These are phyloP conservation scores for Lampris megalopsis DNA, from an alignment of 2,113 vertebrate species.

Conservation along the genomic window DNA sequence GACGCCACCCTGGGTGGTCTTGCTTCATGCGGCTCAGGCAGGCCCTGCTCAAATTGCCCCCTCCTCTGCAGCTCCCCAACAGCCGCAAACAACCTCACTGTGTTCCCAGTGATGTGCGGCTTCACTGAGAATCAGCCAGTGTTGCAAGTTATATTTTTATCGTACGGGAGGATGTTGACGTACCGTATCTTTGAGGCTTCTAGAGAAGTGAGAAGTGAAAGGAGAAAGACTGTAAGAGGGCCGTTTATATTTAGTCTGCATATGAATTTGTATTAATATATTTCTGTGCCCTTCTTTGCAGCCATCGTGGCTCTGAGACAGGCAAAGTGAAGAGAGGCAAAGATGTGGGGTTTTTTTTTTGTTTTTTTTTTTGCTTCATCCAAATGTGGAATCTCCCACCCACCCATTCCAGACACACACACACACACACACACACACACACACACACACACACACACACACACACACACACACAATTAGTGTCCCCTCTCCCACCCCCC, in stretches of 20 bases:
- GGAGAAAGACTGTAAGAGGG: slow-evolving; percentile 53
- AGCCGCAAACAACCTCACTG: slow-evolving; percentile 76
- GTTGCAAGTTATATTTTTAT: slow-evolving; percentile 75
- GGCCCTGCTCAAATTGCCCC: slow-evolving; percentile 48
- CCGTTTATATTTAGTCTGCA: slow-evolving; percentile 60
- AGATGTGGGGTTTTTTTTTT: slow-evolving; percentile 1
- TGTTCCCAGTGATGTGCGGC: slow-evolving; percentile 74
- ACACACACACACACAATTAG: too few species aligned
- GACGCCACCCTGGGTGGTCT: slow-evolving; percentile 84
- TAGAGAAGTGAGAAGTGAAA: slow-evolving; percentile 59
- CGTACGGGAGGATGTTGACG: slow-evolving; percentile 68
- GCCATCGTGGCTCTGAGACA: slow-evolving; percentile 17
- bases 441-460: too few species aligned
- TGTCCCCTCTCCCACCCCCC: not conserved
- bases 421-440: too few species aligned
- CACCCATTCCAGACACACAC: too few species aligned
- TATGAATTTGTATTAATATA: slow-evolving; percentile 51
- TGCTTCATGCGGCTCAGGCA: slow-evolving; percentile 80
- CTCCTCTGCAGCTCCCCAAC: slow-evolving; percentile 54
- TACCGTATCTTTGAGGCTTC: slow-evolving; percentile 65
- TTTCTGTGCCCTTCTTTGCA: slow-evolving; percentile 28
- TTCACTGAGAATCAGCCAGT: slow-evolving; percentile 69
- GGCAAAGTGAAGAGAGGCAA: slow-evolving; percentile 13
- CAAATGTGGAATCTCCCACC: not conserved
- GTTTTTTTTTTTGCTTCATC: slow-evolving; percentile 14